phyloP scores from a whole-genome alignment of 2,888 invertebrate species.

The Melangyna quadrimaculata region DNA sequence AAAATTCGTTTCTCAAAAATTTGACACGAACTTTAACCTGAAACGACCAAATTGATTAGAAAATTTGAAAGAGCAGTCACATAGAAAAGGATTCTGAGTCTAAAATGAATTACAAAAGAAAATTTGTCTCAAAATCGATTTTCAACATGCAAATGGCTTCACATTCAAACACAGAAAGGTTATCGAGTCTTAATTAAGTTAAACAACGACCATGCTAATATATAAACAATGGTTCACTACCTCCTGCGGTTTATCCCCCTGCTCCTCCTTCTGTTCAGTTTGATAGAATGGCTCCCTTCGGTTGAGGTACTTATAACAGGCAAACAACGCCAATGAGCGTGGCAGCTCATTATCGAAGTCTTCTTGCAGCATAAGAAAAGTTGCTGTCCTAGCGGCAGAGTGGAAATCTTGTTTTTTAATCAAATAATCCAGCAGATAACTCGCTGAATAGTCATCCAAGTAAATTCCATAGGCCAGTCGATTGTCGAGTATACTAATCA shows the following conservation, averaged over 20 bases:
- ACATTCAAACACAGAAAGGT: too few species aligned
- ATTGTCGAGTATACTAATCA: conserved; percentile 89
- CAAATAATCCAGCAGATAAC: conserved; percentile 90
- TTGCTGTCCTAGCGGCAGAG: conserved; percentile 89
- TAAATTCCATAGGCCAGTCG: conserved; percentile 94
- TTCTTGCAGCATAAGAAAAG: conserved; percentile 93
- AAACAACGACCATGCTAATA: not conserved
- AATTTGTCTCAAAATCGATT: too few species aligned
- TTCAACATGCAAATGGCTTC: too few species aligned
- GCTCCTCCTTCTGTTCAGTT: conserved; percentile 75
- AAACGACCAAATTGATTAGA: conserved; percentile 15
- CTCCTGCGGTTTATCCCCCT: conserved; percentile 77
- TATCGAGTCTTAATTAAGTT: too few species aligned
- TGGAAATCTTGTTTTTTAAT: conserved; percentile 86
- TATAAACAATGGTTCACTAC: conserved; percentile 9
- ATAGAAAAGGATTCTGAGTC: too few species aligned
- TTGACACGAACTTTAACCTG: conserved; percentile 88
- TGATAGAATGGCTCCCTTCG: conserved; percentile 78
- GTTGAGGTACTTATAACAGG: conserved; percentile 87
- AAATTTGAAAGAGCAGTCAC: too few species aligned
- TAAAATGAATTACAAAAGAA: too few species aligned
- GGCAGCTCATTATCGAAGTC: conserved; percentile 88
- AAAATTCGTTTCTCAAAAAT: conserved; percentile 90
- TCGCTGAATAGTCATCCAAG: conserved; percentile 90
- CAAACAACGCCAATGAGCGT: conserved; percentile 86